Evolutionary conservation across 1,140 invertebrate genomes (phyloP).

Genomic region (Drosophila pandora): DNA sequence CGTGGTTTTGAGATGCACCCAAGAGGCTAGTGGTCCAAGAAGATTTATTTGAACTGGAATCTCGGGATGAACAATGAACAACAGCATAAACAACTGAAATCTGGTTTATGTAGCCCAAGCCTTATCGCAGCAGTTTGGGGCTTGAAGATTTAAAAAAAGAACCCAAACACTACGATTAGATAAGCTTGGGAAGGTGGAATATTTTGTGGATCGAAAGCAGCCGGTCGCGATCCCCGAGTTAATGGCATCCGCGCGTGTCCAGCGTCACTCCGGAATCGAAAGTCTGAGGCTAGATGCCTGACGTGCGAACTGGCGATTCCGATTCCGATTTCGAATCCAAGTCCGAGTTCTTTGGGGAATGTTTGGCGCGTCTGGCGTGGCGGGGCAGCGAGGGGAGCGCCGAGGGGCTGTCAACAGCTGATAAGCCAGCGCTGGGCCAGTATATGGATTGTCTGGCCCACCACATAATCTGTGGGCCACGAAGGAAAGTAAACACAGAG

Average conservation of each 20-base stretch:
- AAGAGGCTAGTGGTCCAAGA: too few species aligned
- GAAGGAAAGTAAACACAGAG: conserved; percentile 34
- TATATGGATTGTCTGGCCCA: conserved; percentile 22
- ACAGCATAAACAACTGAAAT: background rate
- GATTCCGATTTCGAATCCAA: conserved; percentile 9
- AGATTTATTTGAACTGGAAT: too few species aligned
- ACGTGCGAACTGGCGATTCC: background rate
- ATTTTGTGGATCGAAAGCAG: background rate
- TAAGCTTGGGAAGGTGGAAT: conserved; percentile 1
- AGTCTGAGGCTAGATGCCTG: conserved; percentile 6
- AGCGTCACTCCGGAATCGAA: conserved; percentile 16
- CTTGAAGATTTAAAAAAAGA: conserved; percentile 16
- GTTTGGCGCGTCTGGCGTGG: conserved; percentile 3
- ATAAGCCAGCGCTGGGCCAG: conserved; percentile 10
- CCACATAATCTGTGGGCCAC: background rate
- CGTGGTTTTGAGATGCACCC: too few species aligned
- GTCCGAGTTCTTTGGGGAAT: background rate
- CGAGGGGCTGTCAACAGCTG: conserved; percentile 1
- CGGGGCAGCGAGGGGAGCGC: background rate
- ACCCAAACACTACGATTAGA: conserved; percentile 5
- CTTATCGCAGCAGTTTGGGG: conserved; percentile 7
- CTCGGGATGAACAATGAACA: too few species aligned
- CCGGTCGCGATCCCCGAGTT: background rate
- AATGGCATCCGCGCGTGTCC: conserved; percentile 14
- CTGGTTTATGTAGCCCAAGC: background rate